These are phyloP conservation scores for Panthera uncia DNA, from an alignment of 2,113 vertebrate species.

Conservation along the genomic window DNA sequence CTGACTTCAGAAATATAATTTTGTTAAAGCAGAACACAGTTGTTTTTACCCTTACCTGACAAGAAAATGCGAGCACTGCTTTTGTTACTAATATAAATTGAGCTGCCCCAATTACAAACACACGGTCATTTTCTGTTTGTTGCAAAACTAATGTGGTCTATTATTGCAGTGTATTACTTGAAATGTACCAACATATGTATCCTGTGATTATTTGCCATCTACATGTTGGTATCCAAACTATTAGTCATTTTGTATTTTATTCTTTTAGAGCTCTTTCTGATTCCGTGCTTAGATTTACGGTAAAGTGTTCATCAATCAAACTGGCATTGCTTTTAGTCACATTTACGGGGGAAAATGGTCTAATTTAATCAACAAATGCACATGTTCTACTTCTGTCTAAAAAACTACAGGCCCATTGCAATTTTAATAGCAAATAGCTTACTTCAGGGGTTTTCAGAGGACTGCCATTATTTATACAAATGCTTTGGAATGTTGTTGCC, in stretches of 20 bases:
- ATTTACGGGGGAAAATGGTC: background rate
- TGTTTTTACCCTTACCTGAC: constrained; percentile 48
- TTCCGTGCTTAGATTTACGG: constrained; percentile 35
- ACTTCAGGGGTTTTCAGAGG: background rate
- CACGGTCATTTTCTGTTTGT: constrained; percentile 50
- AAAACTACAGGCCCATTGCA: background rate
- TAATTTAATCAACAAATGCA: constrained; percentile 57
- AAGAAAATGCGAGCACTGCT: constrained; percentile 45
- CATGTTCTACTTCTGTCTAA: background rate
- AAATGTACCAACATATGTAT: constrained; percentile 13
- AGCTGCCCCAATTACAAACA: constrained; percentile 27
- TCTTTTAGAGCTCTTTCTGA: background rate
- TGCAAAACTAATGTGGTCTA: constrained; percentile 40
- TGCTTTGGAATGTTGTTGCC: background rate
- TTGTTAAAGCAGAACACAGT: constrained; percentile 30
- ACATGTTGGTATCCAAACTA: background rate
- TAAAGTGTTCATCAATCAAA: constrained; percentile 51
- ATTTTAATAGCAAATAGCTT: background rate
- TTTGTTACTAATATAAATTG: constrained; percentile 29
- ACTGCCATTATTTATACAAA: constrained; percentile 25
- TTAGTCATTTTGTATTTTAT: constrained; percentile 3
- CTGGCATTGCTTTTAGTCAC: constrained; percentile 61
- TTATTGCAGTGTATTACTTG: constrained; percentile 50
- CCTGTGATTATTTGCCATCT: constrained; percentile 30
- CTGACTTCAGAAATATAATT: constrained; percentile 57